A percentile compares a stretch with the other conserved stretches of the same genome.
phyloP scores from a whole-genome alignment of 2,888 invertebrate genomes.

The Pseudococcus longispinus region DNA sequence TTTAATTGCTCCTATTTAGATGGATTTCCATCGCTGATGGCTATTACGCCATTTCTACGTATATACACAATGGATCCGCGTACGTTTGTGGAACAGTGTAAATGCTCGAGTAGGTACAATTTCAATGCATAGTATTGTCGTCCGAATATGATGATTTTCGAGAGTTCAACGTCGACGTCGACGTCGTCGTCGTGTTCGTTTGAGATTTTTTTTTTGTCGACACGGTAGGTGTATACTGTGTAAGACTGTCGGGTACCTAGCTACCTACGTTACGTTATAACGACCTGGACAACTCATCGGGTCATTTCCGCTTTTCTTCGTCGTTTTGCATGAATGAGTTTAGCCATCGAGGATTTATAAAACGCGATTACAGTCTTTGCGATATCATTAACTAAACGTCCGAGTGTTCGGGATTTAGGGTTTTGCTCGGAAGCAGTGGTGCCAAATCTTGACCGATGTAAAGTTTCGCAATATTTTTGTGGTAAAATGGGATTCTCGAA shows the following conservation, averaged over 20 bases:
- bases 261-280: not conserved
- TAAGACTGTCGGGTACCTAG: not conserved
- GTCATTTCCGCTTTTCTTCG: constrained; percentile 22
- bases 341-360: constrained; percentile 18
- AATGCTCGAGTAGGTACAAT: not conserved
- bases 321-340: constrained; percentile 1
- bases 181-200: not conserved
- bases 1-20: constrained; percentile 10
- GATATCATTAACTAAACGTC: not conserved
- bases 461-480: not conserved
- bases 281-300: constrained; percentile 17
- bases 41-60: not conserved
- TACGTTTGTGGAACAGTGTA: not conserved
- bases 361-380: constrained; percentile 5
- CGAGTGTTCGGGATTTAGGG: not conserved
- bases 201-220: not conserved
- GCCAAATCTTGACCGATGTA: not conserved
- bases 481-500: no score
- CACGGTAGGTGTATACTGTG: no score
- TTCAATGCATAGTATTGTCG: not conserved
- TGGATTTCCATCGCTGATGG: not conserved
- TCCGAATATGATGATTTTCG: not conserved
- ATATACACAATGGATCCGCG: not conserved
- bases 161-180: not conserved
- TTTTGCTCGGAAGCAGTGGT: not conserved